Conservation (phyloP, 2,113 vertebrate genomes). For the Saccopteryx bilineata region DNA sequence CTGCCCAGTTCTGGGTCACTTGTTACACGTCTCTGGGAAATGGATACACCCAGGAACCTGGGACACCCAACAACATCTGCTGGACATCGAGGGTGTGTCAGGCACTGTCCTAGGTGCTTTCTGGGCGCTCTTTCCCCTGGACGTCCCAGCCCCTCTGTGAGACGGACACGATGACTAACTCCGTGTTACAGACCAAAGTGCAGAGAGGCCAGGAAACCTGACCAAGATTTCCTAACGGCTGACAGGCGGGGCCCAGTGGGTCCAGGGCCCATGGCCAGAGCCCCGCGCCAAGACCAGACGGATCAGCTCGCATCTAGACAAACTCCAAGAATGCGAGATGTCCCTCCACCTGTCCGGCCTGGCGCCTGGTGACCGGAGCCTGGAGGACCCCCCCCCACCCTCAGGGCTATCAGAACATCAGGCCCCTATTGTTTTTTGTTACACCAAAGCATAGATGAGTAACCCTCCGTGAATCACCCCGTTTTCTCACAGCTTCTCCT, state of each 20-base stretch:
- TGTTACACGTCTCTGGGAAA: neutral
- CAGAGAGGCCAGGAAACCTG: neutral
- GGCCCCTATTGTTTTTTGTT: neutral
- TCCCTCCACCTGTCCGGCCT: neutral
- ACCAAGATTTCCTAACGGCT: neutral
- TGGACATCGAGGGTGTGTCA: neutral
- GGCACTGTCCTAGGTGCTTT: neutral
- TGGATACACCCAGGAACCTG: neutral
- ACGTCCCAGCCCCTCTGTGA: accelerated
- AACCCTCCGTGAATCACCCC: neutral
- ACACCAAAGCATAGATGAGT: neutral
- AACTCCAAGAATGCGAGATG: neutral
- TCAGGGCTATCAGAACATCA: neutral
- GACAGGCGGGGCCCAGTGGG: accelerated
- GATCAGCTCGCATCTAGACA: neutral
- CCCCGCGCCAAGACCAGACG: neutral
- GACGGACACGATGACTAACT: accelerated
- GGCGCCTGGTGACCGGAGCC: neutral
- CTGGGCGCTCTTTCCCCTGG: too few species aligned
- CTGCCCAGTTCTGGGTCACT: too few species aligned
- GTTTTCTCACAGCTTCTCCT: too few species aligned
- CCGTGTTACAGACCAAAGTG: accelerated
- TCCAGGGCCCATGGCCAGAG: neutral
- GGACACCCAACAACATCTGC: accelerated
- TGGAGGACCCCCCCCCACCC: neutral